Evolutionary conservation across 2,888 invertebrate species (phyloP).

Genomic region (Coleophora flavipennella): DNA sequence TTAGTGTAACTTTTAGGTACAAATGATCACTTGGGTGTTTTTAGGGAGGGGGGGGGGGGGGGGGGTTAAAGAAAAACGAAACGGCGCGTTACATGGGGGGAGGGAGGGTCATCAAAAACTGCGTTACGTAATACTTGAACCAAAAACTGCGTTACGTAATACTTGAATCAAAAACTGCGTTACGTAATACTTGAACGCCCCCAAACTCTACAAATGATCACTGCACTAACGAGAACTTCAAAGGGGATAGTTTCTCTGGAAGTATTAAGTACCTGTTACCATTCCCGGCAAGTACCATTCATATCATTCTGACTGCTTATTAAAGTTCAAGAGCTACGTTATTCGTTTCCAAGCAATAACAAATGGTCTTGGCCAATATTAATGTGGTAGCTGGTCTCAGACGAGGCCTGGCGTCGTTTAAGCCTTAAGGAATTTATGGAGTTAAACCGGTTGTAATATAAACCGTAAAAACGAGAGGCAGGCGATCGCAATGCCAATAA

Average conservation of each 20-base stretch:
- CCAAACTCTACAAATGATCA: constrained; percentile 24
- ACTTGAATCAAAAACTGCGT: too few species aligned
- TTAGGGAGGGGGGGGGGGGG: too few species aligned
- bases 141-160: too few species aligned
- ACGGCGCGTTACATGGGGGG: too few species aligned
- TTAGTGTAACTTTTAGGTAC: too few species aligned
- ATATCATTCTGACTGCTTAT: constrained; percentile 27
- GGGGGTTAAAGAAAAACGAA: too few species aligned
- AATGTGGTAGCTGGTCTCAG: constrained; percentile 44
- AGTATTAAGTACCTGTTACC: constrained; percentile 21
- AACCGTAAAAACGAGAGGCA: constrained; percentile 56
- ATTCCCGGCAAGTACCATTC: constrained; percentile 30
- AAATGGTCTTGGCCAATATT: constrained; percentile 49
- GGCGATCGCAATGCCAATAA: constrained; percentile 54
- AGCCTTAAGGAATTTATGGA: constrained; percentile 49
- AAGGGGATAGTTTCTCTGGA: constrained; percentile 24
- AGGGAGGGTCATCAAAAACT: too few species aligned
- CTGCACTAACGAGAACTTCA: constrained; percentile 29
- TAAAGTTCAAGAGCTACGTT: constrained; percentile 28
- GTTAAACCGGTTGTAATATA: constrained; percentile 49
- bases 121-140: too few species aligned
- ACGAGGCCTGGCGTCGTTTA: constrained; percentile 44
- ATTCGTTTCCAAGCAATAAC: constrained; percentile 38
- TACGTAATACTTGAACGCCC: too few species aligned
- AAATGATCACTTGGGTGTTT: too few species aligned